Evolutionary conservation across 1,140 invertebrate genomes (phyloP).

Genomic region (Trachymyrmex cornetzi): DNA sequence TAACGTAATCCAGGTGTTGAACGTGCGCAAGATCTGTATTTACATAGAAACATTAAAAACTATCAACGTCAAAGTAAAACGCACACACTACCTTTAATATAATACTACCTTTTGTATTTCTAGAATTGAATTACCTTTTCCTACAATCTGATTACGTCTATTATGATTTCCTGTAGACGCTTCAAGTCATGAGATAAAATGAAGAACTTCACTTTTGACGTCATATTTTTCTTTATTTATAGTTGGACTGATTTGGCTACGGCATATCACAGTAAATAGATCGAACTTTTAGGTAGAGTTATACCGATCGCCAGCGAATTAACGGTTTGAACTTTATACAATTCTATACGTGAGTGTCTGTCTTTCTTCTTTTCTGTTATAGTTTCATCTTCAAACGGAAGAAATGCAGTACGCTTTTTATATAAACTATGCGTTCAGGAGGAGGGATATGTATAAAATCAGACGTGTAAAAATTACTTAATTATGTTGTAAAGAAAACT

Average conservation of each 20-base stretch:
- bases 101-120: neutral
- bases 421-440: neutral
- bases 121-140: neutral
- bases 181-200: neutral
- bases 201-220: constrained; percentile 4
- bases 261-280: constrained; percentile 84
- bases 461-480: constrained; percentile 7
- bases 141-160: neutral
- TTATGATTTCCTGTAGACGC: neutral
- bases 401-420: neutral
- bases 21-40: neutral
- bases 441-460: constrained; percentile 12
- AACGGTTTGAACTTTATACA: constrained; percentile 35
- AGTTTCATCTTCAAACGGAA: neutral
- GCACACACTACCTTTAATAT: neutral
- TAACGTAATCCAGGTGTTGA: constrained; percentile 42
- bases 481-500: neutral
- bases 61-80: neutral
- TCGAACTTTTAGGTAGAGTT: constrained; percentile 83
- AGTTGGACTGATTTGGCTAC: constrained; percentile 78
- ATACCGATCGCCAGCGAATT: constrained; percentile 68
- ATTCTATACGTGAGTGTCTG: neutral
- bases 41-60: neutral
- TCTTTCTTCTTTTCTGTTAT: neutral
- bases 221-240: constrained; percentile 65